These are phyloP conservation scores for Drosophila percnosoma DNA, from an alignment of 2,888 invertebrate genomes.

Conservation along the genomic window DNA sequence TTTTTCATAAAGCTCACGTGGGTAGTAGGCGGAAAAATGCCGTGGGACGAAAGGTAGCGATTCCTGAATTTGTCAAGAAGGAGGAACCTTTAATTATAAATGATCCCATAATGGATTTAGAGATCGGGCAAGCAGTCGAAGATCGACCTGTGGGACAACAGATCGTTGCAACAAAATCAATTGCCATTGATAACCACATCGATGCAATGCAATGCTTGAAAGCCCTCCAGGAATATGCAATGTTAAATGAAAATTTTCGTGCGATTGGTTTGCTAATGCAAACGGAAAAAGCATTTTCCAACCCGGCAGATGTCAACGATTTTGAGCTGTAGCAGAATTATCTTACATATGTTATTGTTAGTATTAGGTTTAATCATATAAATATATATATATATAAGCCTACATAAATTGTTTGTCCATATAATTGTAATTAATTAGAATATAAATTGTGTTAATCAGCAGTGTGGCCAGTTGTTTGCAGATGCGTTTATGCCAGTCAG, in stretches of 20 bases:
- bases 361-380: neutral
- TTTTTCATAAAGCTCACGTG: neutral
- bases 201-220: conserved; percentile 61
- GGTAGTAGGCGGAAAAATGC: neutral
- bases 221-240: conserved; percentile 80
- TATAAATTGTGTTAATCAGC: neutral
- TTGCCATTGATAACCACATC: conserved; percentile 12
- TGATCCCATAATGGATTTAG: neutral
- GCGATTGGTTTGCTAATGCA: conserved; percentile 81
- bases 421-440: neutral
- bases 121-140: conserved; percentile 1
- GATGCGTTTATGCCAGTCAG: neutral
- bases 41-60: neutral
- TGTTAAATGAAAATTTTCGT: conserved; percentile 79
- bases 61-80: neutral
- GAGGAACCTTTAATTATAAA: neutral
- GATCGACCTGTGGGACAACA: neutral
- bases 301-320: conserved; percentile 48
- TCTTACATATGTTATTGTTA: neutral
- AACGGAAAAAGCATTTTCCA: conserved; percentile 72
- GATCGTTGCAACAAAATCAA: neutral
- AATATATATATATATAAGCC: neutral
- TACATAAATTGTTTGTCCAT: neutral
- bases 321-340: conserved; percentile 39
- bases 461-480: conserved; percentile 19